Conservation (phyloP, 1,140 invertebrate genomes). For the Choristoneura fumiferana region DNA sequence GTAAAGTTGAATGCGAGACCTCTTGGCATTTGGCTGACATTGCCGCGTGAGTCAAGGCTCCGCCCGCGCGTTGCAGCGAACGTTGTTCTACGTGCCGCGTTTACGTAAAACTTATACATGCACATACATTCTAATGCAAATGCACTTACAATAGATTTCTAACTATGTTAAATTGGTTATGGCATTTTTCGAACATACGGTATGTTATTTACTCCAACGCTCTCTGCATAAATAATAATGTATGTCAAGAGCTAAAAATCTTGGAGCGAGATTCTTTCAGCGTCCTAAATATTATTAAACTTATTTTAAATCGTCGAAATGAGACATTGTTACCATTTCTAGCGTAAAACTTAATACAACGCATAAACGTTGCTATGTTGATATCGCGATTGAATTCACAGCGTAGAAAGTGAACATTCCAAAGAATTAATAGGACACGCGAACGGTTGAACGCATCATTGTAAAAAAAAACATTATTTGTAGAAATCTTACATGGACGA, state of each 20-base stretch:
- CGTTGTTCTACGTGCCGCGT: slow-evolving; percentile 35
- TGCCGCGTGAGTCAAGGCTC: slow-evolving; percentile 48
- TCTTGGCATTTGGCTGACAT: slow-evolving; percentile 56
- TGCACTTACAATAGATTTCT: not conserved
- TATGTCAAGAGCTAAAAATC: no score
- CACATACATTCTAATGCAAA: slow-evolving; percentile 18
- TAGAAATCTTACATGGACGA: not conserved
- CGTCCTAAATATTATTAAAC: no score
- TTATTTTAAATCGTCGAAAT: no score
- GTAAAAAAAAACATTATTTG: not conserved
- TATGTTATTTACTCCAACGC: no score
- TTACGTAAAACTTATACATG: slow-evolving; percentile 35
- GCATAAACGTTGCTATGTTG: slow-evolving; percentile 7
- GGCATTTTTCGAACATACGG: not conserved
- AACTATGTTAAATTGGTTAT: slow-evolving; percentile 8
- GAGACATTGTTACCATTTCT: no score
- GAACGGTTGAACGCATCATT: not conserved
- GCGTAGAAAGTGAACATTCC: slow-evolving; percentile 24
- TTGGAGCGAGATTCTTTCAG: no score
- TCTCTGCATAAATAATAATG: no score
- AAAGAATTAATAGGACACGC: slow-evolving; percentile 17
- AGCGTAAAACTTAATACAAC: not conserved
- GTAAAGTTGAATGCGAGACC: slow-evolving; percentile 28
- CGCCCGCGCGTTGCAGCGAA: slow-evolving; percentile 26
- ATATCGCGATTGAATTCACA: slow-evolving; percentile 11